phyloP scores from a whole-genome alignment of 2,888 invertebrate species.

The Xanthorhoe spadicearia region DNA sequence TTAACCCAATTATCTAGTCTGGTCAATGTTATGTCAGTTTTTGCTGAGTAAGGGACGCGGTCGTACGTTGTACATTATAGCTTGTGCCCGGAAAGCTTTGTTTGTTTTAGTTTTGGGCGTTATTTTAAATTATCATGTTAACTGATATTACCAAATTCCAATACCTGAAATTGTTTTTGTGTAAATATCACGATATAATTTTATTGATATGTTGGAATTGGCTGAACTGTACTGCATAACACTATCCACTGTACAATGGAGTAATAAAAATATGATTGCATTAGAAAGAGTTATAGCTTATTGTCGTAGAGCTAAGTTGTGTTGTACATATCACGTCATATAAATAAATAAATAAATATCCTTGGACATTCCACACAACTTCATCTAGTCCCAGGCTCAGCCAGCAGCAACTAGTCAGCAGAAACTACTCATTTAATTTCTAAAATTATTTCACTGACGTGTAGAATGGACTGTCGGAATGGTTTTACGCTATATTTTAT shows the following conservation, averaged over 20 bases:
- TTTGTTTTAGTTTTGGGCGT: slow-evolving; percentile 34
- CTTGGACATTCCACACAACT: too few relatives aligned
- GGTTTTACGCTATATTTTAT: too few relatives aligned
- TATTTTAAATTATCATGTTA: slow-evolving; percentile 10
- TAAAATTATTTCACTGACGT: too few relatives aligned
- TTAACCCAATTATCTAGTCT: not conserved
- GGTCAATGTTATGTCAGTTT: slow-evolving; percentile 33
- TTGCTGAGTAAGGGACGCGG: slow-evolving; percentile 41
- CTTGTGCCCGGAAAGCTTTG: slow-evolving; percentile 35
- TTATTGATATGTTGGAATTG: not conserved
- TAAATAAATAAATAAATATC: too few relatives aligned
- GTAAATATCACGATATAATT: not conserved
- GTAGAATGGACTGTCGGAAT: too few relatives aligned
- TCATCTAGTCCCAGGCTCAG: too few relatives aligned
- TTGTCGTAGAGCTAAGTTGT: not conserved
- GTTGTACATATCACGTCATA: too few relatives aligned
- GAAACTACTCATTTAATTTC: too few relatives aligned
- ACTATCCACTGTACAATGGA: not conserved
- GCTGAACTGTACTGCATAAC: not conserved
- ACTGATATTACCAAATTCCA: slow-evolving; percentile 5
- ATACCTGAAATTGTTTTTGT: not conserved
- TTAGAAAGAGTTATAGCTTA: not conserved
- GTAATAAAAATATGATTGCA: not conserved
- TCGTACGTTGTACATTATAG: slow-evolving; percentile 39
- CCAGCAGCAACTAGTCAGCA: too few relatives aligned